These are phyloP conservation scores for Drosophila flavopinicola DNA, from an alignment of 2,888 invertebrate species.

Conservation along the genomic window DNA sequence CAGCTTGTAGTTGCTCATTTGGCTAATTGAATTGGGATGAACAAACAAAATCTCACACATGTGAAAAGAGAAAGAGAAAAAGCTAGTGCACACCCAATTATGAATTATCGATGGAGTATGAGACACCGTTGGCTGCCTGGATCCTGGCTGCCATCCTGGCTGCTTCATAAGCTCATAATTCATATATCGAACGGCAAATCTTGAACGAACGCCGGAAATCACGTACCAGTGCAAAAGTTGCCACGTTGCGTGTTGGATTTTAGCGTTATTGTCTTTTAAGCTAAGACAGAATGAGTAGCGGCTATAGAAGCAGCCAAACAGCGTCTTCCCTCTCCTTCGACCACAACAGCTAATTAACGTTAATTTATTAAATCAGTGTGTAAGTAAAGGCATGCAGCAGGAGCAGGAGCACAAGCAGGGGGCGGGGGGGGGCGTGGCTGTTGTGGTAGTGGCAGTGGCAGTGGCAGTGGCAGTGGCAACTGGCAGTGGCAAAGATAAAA, in stretches of 20 bases:
- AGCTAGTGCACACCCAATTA: constrained; percentile 41
- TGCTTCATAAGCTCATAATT: constrained; percentile 62
- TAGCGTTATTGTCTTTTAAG: constrained; percentile 70
- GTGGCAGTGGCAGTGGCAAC: constrained; percentile 12
- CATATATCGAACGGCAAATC: constrained; percentile 76
- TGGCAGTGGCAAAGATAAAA: constrained; percentile 68
- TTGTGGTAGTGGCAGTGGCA: constrained; percentile 9
- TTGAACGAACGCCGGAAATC: constrained; percentile 76
- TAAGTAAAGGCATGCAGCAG: constrained; percentile 74
- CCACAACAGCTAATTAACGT: constrained; percentile 83
- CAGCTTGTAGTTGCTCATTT: constrained; percentile 48
- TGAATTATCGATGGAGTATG: constrained; percentile 57
- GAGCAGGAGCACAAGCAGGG: background rate
- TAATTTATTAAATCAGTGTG: constrained; percentile 83
- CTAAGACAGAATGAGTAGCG: constrained; percentile 54
- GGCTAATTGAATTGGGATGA: constrained; percentile 72
- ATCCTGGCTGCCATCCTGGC: constrained; percentile 24
- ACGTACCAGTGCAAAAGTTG: constrained; percentile 78
- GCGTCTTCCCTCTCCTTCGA: constrained; percentile 19
- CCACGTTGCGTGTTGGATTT: constrained; percentile 68
- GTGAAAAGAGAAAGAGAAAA: background rate
- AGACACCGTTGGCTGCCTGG: constrained; percentile 42
- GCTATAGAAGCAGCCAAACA: constrained; percentile 1
- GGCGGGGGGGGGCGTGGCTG: constrained; percentile 6
- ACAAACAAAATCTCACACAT: constrained; percentile 47